A percentile compares a stretch with the other conserved stretches of the same genome.
Conservation (phyloP, 2,797 vertebrate species). For the Chaenodraco wilsoni region DNA sequence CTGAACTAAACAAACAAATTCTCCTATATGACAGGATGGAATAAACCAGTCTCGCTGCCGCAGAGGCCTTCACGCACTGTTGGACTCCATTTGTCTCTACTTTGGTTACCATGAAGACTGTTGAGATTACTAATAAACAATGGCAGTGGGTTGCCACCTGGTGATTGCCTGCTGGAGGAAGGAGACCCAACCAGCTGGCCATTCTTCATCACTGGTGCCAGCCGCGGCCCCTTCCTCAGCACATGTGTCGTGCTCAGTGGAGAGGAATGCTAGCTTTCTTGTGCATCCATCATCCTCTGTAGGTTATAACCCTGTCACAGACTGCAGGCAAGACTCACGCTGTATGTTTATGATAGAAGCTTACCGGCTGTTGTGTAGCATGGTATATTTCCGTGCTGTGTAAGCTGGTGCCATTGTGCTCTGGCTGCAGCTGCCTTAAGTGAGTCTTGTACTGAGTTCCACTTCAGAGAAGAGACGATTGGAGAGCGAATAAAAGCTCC, state of each 20-base stretch:
- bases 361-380: constrained; percentile 38
- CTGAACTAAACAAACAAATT: constrained; percentile 46
- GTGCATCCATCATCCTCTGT: constrained; percentile 41
- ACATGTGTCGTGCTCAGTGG: constrained; percentile 34
- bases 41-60: constrained; percentile 43
- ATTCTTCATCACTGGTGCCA: constrained; percentile 39
- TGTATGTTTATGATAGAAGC: constrained; percentile 37
- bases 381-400: constrained; percentile 32
- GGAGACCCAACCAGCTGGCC: constrained; percentile 71
- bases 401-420: constrained; percentile 66
- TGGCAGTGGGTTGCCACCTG: constrained; percentile 60
- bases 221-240: constrained; percentile 41
- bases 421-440: constrained; percentile 53
- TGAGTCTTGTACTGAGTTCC: constrained; percentile 44
- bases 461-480: constrained; percentile 74
- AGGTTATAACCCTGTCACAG: constrained; percentile 50
- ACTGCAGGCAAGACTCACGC: constrained; percentile 33
- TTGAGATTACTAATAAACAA: constrained; percentile 81
- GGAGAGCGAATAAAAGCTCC: constrained; percentile 75
- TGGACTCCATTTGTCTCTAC: constrained; percentile 51
- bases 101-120: constrained; percentile 55
- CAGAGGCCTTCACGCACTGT: constrained; percentile 48
- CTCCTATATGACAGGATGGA: constrained; percentile 33
- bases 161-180: constrained; percentile 57
- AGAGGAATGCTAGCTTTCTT: constrained; percentile 25